These are phyloP conservation scores for Ormia ochracea DNA, from an alignment of 2,888 invertebrate genomes.

Conservation along the genomic window DNA sequence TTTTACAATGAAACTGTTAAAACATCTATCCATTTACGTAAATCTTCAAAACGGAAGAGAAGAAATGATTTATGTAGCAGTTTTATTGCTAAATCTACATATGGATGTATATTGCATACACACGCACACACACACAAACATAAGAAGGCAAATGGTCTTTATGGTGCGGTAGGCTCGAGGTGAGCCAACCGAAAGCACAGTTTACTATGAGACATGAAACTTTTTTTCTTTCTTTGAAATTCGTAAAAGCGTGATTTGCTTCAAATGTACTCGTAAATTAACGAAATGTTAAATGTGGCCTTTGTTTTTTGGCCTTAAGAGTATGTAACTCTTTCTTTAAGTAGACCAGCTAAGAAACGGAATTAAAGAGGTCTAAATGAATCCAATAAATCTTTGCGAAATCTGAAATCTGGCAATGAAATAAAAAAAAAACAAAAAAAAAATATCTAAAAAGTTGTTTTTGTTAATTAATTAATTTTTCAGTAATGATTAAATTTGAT, in stretches of 20 bases:
- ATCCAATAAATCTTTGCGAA: too few species aligned
- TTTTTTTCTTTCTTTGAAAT: background rate
- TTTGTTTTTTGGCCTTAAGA: too few species aligned
- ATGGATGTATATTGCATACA: too few species aligned
- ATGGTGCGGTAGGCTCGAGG: background rate
- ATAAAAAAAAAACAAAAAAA: too few species aligned
- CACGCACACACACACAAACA: background rate
- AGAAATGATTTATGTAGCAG: background rate
- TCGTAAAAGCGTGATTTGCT: background rate
- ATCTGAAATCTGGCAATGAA: too few species aligned
- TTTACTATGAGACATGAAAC: background rate
- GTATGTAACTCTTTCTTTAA: background rate
- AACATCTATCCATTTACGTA: background rate
- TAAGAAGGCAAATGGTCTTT: background rate
- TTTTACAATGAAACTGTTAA: background rate
- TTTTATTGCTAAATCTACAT: background rate
- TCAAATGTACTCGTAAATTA: background rate
- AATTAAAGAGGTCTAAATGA: too few species aligned
- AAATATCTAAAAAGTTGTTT: too few species aligned
- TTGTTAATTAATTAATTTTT: too few species aligned
- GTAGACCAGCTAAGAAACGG: too few species aligned
- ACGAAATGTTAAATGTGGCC: too few species aligned
- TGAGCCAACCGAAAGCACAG: background rate
- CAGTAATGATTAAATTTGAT: too few species aligned
- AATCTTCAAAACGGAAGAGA: background rate